Percentiles rank a stretch among this genome's conserved stretches.
Conservation (phyloP, 2,888 invertebrate species). For the Pandemis heparana region DNA sequence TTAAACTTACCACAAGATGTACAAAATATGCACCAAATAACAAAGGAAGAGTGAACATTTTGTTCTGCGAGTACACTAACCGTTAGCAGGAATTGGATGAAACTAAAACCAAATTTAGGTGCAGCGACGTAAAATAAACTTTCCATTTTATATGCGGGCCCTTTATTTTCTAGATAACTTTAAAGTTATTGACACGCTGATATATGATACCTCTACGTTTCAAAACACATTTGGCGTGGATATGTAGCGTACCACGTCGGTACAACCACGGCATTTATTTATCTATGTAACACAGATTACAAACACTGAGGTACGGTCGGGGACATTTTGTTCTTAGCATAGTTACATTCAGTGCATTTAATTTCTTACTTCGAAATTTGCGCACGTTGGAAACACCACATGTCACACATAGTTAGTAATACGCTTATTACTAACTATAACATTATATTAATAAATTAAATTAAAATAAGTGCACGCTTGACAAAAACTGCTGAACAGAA, state of each 20-base stretch:
- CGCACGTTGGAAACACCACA: too few relatives aligned
- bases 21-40: constrained; percentile 45
- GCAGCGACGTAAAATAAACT: constrained; percentile 30
- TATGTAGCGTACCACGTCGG: neutral
- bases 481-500: too few relatives aligned
- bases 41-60: constrained; percentile 40
- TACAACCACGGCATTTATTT: too few relatives aligned
- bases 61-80: neutral
- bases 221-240: neutral
- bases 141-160: constrained; percentile 49
- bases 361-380: too few relatives aligned
- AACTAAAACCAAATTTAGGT: constrained; percentile 32
- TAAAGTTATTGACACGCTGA: constrained; percentile 34
- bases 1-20: constrained; percentile 48
- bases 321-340: too few relatives aligned
- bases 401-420: too few relatives aligned
- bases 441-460: too few relatives aligned
- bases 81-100: neutral
- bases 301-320: too few relatives aligned
- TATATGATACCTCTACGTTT: constrained; percentile 22
- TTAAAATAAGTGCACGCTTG: too few relatives aligned
- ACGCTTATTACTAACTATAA: too few relatives aligned
- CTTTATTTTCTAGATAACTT: constrained; percentile 48
- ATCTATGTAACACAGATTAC: too few relatives aligned
- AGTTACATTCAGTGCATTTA: too few relatives aligned